Evolutionary conservation across 2,113 vertebrate genomes (phyloP).

Genomic region (Ictalurus punctatus): DNA sequence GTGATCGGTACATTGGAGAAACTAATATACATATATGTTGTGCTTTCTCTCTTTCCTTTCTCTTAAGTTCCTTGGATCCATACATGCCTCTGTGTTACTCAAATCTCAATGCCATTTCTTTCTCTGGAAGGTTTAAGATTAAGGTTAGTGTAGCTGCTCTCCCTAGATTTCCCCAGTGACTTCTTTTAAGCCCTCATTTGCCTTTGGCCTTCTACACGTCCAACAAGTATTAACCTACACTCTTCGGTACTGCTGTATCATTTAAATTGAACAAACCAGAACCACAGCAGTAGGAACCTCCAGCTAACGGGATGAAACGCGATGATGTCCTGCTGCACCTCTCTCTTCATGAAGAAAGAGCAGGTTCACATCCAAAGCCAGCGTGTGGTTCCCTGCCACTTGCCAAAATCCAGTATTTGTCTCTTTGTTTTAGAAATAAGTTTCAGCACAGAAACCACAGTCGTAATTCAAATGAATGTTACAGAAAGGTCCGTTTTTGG

Average conservation of each 20-base stretch:
- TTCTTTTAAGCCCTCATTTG: not conserved
- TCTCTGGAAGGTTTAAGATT: not conserved
- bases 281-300: conserved; percentile 18
- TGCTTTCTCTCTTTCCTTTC: not conserved
- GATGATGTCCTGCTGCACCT: not conserved
- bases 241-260: not conserved
- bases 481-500: not conserved
- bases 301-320: conserved; percentile 17
- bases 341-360: not conserved
- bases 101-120: not conserved
- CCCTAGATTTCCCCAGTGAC: not conserved
- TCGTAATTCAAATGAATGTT: conserved; percentile 35
- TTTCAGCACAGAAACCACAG: conserved; percentile 39
- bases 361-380: conserved; percentile 31
- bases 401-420: conserved; percentile 40
- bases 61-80: not conserved
- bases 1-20: conserved; percentile 20
- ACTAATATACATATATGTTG: not conserved
- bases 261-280: conserved; percentile 25
- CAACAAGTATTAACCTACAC: conserved; percentile 1
- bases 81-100: not conserved
- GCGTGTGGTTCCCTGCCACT: conserved; percentile 32
- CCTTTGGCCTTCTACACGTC: not conserved
- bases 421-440: conserved; percentile 46
- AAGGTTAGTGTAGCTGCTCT: not conserved